These are phyloP conservation scores for Campoletis sonorensis DNA, from an alignment of 1,140 invertebrate genomes.

Conservation along the genomic window DNA sequence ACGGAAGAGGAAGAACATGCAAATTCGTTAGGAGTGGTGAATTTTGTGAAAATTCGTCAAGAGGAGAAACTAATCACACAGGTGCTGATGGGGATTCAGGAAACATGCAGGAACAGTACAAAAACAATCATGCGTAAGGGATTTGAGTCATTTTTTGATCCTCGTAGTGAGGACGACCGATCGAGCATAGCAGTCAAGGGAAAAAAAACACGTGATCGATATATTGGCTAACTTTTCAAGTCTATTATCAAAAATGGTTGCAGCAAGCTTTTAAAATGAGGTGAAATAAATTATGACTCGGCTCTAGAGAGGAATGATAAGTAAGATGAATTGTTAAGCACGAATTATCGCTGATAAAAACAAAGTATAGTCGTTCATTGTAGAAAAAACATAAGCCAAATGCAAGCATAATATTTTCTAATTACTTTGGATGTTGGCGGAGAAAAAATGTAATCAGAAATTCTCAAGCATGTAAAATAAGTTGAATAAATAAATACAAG, in stretches of 20 bases:
- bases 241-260: neutral
- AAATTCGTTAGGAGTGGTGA: neutral
- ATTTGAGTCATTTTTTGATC: neutral
- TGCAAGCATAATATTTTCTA: too few relatives aligned
- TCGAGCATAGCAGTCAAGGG: conserved; percentile 16
- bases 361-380: neutral
- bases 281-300: conserved; percentile 14
- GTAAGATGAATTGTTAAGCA: neutral
- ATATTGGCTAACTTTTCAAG: conserved; percentile 5
- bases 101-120: neutral
- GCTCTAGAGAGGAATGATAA: neutral
- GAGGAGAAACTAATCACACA: too few relatives aligned
- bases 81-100: neutral
- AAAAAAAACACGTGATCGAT: neutral
- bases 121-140: neutral
- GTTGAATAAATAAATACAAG: too few relatives aligned
- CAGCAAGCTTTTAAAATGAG: neutral
- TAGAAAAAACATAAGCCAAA: too few relatives aligned
- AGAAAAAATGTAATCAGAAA: too few relatives aligned
- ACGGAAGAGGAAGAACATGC: neutral
- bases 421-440: too few relatives aligned
- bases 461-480: too few relatives aligned
- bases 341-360: neutral
- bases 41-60: neutral
- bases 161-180: neutral